A percentile compares a stretch with the other conserved stretches of the same genome.
phyloP scores from a whole-genome alignment of 2,113 vertebrate species.

The Plestiodon gilberti region DNA sequence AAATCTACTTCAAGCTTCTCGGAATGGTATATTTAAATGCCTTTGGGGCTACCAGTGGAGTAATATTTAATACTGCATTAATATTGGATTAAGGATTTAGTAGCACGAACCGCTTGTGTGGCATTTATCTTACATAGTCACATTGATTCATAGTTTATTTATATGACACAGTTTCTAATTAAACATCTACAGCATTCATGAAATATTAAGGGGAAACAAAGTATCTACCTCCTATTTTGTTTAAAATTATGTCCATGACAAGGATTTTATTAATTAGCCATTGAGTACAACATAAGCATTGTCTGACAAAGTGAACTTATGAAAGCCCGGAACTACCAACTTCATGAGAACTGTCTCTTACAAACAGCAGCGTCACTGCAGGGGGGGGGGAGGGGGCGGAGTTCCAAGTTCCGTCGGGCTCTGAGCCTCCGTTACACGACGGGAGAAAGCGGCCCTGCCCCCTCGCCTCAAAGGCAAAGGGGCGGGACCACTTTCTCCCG shows the following conservation, averaged over 20 bases:
- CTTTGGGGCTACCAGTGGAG: constrained; percentile 22
- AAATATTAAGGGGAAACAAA: constrained; percentile 43
- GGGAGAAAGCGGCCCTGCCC: too few species aligned
- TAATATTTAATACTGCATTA: constrained; percentile 10
- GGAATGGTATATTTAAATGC: constrained; percentile 37
- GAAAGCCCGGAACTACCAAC: constrained; percentile 13
- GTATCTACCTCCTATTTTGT: constrained; percentile 33
- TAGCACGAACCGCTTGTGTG: constrained; percentile 15
- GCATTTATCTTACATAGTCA: constrained; percentile 32
- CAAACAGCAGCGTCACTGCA: too few species aligned
- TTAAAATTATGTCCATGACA: constrained; percentile 52
- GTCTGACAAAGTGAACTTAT: constrained; percentile 38
- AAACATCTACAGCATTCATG: constrained; percentile 41
- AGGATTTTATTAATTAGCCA: constrained; percentile 47
- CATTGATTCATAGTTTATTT: constrained; percentile 51
- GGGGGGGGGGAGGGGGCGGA: too few species aligned
- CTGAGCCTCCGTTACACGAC: too few species aligned
- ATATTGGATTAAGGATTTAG: constrained; percentile 33
- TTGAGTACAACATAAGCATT: constrained; percentile 46
- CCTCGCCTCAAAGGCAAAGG: too few species aligned
- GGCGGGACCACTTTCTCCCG: too few species aligned
- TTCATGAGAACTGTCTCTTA: neutral
- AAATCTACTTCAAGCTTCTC: constrained; percentile 1
- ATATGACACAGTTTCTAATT: constrained; percentile 55
- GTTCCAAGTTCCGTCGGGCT: too few species aligned